Conservation (phyloP, 1,140 invertebrate genomes). For the Phymorhynchus buccinoides region DNA sequence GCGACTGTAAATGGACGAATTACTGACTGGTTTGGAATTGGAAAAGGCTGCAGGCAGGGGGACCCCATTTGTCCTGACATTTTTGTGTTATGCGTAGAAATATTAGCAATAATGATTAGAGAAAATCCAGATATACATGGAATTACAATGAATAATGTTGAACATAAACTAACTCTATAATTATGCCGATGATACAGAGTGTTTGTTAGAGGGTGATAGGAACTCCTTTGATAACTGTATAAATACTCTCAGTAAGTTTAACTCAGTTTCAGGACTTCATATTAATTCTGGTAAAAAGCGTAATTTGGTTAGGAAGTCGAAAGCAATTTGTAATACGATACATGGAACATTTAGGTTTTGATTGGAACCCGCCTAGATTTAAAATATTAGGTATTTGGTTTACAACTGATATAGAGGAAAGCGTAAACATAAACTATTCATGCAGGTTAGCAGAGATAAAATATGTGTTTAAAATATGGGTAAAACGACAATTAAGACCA, state of each 20-base stretch:
- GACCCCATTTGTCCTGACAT: not conserved
- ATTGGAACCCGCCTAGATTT: too few relatives aligned
- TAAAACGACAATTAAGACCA: too few relatives aligned
- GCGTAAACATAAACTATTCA: too few relatives aligned
- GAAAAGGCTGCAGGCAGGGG: not conserved
- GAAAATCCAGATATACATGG: not conserved
- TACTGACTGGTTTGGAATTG: not conserved
- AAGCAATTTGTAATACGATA: too few relatives aligned
- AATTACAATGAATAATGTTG: not conserved
- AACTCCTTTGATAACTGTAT: not conserved
- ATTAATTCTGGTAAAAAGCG: too few relatives aligned
- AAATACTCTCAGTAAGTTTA: not conserved
- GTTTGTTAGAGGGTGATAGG: not conserved
- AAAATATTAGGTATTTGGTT: too few relatives aligned
- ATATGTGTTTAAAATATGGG: too few relatives aligned
- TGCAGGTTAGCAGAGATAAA: too few relatives aligned
- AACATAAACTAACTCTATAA: not conserved
- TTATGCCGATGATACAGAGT: not conserved
- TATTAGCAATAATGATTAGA: not conserved
- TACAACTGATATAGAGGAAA: too few relatives aligned
- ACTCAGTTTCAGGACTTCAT: not conserved
- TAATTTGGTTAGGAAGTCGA: too few relatives aligned
- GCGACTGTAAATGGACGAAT: not conserved
- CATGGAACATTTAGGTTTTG: too few relatives aligned
- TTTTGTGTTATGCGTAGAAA: not conserved